Percentiles rank a stretch among this genome's conserved stretches.
These are phyloP conservation scores for Synanthedon myopaeformis DNA, from an alignment of 2,888 invertebrate species.

Conservation along the genomic window DNA sequence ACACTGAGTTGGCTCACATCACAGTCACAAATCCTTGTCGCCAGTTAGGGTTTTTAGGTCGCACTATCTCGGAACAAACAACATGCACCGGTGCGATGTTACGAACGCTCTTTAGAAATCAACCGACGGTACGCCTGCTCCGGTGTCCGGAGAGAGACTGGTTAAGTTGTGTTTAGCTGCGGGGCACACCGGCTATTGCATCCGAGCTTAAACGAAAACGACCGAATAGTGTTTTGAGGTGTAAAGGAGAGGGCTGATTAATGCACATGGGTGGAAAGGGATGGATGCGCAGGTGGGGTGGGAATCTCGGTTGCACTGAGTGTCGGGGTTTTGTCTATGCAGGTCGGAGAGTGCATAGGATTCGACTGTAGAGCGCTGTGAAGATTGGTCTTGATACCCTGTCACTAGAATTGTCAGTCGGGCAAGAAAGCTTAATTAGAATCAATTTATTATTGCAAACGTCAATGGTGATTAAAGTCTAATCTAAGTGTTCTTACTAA, in stretches of 20 bases:
- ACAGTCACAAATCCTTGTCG: slow-evolving; percentile 42
- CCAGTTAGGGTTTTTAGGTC: slow-evolving; percentile 29
- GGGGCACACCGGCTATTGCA: slow-evolving; percentile 69
- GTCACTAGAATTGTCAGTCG: background rate
- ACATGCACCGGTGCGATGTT: slow-evolving; percentile 47
- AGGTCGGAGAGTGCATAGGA: slow-evolving; percentile 51
- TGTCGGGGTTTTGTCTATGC: slow-evolving; percentile 48
- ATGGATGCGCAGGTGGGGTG: slow-evolving; percentile 16
- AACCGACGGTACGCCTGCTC: slow-evolving; percentile 44
- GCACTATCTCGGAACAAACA: slow-evolving; percentile 58
- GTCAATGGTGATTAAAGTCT: background rate
- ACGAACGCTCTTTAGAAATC: slow-evolving; percentile 38
- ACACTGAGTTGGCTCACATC: slow-evolving; percentile 34
- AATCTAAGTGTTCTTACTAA: too few species aligned
- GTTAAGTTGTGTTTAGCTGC: slow-evolving; percentile 63
- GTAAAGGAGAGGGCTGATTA: slow-evolving; percentile 41
- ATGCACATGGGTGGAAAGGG: slow-evolving; percentile 31
- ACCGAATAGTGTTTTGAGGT: slow-evolving; percentile 61
- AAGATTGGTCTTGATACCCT: background rate
- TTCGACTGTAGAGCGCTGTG: slow-evolving; percentile 24
- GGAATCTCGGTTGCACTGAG: slow-evolving; percentile 38
- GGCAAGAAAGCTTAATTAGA: background rate
- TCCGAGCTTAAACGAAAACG: slow-evolving; percentile 62
- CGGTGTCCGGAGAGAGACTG: slow-evolving; percentile 57
- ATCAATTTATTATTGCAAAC: background rate